These are phyloP conservation scores for Gadopsis marmoratus DNA, from an alignment of 2,797 vertebrate genomes.

Conservation along the genomic window DNA sequence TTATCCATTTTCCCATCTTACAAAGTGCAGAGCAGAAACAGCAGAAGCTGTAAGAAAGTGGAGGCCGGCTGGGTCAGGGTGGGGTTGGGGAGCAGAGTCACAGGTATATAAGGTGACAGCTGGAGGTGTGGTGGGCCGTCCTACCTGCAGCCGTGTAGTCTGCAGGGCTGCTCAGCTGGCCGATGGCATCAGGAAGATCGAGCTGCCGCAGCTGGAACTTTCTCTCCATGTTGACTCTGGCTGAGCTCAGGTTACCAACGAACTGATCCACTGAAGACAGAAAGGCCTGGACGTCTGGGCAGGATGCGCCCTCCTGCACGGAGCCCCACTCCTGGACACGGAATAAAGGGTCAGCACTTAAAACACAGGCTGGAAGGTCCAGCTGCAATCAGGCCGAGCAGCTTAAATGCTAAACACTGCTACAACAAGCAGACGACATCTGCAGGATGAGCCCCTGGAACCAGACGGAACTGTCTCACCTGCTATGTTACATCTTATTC, in stretches of 20 bases:
- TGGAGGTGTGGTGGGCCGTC: background rate
- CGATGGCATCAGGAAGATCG: slow-evolving; percentile 46
- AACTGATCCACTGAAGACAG: slow-evolving; percentile 85
- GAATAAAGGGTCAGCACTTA: background rate
- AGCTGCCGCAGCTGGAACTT: slow-evolving; percentile 81
- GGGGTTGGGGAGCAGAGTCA: no score
- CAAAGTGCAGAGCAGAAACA: background rate
- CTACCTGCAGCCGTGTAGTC: slow-evolving; percentile 86
- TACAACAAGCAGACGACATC: no score
- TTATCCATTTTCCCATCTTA: background rate
- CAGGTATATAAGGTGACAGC: background rate
- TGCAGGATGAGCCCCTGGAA: no score
- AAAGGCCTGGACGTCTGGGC: slow-evolving; percentile 83
- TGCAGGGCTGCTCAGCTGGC: slow-evolving; percentile 79
- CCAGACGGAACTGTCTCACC: no score
- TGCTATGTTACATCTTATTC: no score
- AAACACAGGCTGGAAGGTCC: background rate
- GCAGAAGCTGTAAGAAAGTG: background rate
- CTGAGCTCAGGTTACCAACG: slow-evolving; percentile 79
- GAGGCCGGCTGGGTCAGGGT: background rate
- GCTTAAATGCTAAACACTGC: no score
- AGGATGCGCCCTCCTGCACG: slow-evolving; percentile 78
- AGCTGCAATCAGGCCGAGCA: background rate
- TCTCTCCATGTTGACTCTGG: slow-evolving; percentile 81
- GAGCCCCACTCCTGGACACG: slow-evolving; percentile 83